phyloP scores from a whole-genome alignment of 92 coral and sea anemone species.

The Umimayanthus kanabou region DNA sequence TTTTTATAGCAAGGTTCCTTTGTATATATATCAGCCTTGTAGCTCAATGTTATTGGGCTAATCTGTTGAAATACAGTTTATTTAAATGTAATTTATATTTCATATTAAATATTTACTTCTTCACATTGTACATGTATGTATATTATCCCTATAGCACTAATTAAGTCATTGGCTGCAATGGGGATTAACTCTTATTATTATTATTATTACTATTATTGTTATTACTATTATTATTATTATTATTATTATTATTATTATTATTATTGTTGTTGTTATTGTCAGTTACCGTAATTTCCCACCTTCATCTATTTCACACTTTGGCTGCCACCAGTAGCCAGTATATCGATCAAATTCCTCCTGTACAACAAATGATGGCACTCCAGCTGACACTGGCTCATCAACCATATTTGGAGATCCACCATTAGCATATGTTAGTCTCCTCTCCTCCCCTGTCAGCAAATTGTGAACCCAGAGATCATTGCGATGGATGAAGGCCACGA shows the following conservation, averaged over 20 bases:
- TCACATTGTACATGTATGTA: too few species aligned
- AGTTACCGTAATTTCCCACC: slow-evolving; percentile 23
- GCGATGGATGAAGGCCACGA: slow-evolving; percentile 92
- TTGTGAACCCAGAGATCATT: slow-evolving; percentile 95
- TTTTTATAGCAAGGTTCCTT: too few species aligned
- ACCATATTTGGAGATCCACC: slow-evolving; percentile 72
- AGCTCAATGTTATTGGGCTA: neutral
- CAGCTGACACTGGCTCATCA: slow-evolving; percentile 92
- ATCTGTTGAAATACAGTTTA: neutral
- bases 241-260: too few species aligned
- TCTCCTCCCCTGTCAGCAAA: slow-evolving; percentile 76
- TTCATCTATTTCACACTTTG: slow-evolving; percentile 71
- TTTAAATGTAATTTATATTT: neutral
- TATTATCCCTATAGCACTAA: too few species aligned
- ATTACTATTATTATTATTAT: too few species aligned
- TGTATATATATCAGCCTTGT: neutral
- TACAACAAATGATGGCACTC: slow-evolving; percentile 96
- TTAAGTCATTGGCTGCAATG: too few species aligned
- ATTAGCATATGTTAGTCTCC: slow-evolving; percentile 84
- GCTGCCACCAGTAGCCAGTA: slow-evolving; percentile 99
- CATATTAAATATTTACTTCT: too few species aligned
- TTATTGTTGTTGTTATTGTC: too few species aligned
- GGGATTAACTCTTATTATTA: too few species aligned
- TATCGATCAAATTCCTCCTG: slow-evolving; percentile 98
- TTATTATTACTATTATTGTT: too few species aligned